Evolutionary conservation across 1,140 invertebrate species (phyloP), one percentile per base, ranked within the genome.

Genomic region (Dolichoris vasculosae): DNA sequence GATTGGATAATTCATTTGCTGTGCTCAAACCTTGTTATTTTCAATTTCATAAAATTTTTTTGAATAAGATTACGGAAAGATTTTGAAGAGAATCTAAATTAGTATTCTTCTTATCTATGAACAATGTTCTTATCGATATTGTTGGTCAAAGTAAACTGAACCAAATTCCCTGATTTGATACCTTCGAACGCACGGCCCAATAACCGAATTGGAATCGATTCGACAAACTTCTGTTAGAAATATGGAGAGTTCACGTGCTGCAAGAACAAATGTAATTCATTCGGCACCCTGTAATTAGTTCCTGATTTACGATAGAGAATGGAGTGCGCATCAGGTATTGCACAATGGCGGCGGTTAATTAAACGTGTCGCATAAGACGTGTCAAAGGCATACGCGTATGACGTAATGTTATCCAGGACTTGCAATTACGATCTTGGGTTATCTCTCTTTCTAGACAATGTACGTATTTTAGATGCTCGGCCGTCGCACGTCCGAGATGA

Each of bases 281-380:
- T 69, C 38, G 23, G 20, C 35, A 40, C 64, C 84, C 84, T 81
- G 26, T 71, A 81, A 85, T 85, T 85, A 85, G 51, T 85, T 81
- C 64, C 64, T 85, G 51, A 85, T 85, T 85, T 64, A 75, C 38
- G 84, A 80, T 81, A 81, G 76, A 81, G 43, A 35, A n/a, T n/a
- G n/a, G 48, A 43, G 63, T n/a, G 40, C 59, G 3, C 23, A 55
- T 51, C 23, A 77, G 38, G 30, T 3, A 43, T 84, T 79, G 23
- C 64, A 84, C 55, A 79, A 79, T 84, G 64, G 26, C 51, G 15
- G 35, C 35, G 26, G 84, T 40, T 85, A 85, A 85, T 85, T 81
- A 81, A 85, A 67, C 84, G 84, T 48, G 64, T 84, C 77, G 35
- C 38, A 75, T 23, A 30, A 77, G n/a, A 78, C 75, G 59, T 76